phyloP scores from a whole-genome alignment of 1,140 invertebrate genomes.

The Belonocnema kinseyi region DNA sequence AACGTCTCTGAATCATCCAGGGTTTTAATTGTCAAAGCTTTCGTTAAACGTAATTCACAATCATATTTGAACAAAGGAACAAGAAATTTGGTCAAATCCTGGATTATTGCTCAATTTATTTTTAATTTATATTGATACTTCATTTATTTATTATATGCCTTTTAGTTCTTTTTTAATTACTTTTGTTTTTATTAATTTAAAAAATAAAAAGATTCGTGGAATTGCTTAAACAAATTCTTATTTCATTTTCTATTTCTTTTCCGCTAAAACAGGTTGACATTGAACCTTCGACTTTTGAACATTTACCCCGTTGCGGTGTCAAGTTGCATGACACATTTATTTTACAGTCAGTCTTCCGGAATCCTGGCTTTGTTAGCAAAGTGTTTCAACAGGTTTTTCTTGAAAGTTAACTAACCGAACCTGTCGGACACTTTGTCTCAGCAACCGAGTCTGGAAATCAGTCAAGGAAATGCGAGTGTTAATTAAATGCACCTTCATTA shows the following conservation, averaged over 20 bases:
- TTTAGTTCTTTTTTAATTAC: no score
- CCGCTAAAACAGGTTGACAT: conserved; percentile 7
- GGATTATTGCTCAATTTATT: no score
- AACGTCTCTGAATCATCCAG: no score
- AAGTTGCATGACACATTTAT: conserved; percentile 25
- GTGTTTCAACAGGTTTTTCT: conserved; percentile 30
- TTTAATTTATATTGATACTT: no score
- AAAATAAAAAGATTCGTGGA: no score
- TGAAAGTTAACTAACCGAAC: conserved; percentile 14
- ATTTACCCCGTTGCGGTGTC: conserved; percentile 1
- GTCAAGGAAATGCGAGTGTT: conserved; percentile 23
- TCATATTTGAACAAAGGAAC: no score
- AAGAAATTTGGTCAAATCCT: no score
- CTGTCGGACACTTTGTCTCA: conserved; percentile 6
- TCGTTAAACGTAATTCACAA: no score
- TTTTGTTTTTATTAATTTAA: no score
- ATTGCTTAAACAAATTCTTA: neutral
- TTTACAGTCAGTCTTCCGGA: conserved; percentile 25
- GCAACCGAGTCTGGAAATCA: conserved; percentile 12
- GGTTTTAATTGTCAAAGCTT: no score
- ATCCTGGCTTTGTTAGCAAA: conserved; percentile 28
- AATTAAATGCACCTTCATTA: conserved; percentile 23
- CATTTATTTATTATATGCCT: no score
- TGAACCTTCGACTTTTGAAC: conserved; percentile 16
- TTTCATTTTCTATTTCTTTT: neutral